Base-by-base conservation (phyloP, 2,113 vertebrate species). In the Scortum barcoo region DNA sequence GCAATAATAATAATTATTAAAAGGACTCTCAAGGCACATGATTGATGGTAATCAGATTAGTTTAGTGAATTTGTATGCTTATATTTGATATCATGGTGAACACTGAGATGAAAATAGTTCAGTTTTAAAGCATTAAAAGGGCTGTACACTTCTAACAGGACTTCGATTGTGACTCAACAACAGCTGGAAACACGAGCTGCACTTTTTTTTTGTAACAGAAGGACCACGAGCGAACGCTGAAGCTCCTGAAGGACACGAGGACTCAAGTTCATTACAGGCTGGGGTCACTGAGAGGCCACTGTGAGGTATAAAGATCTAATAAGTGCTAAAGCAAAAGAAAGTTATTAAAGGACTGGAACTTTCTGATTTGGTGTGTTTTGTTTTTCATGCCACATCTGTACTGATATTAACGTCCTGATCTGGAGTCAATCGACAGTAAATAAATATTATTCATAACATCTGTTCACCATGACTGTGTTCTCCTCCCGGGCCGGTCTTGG, bases 371-470 rank as follows among this genome's bases (percentile, higher is more conserved):
- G 0, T 28, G 42, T n/a, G 8, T 11, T 7, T 26, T 53, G 14
- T 26, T 30, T 57, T 56, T 56, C 2, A 3, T 2, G 75, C 14
- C 76, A 54, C 77, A 79, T 81, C 48, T 87, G 82, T 66, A 72
- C 12, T 28, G 58, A 74, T 76, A 81, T 87, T 76, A 77, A 74
- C 6, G 26, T 50, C 7, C 44, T 74, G 44, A 80, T 73, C 60
- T 53, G 44, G 48, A 79, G 42, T 74, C 57, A 73, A 54, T 71
- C 5, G 33, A 24, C 51, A 69, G 19, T 62, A 78, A 89, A 86
- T 79, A 80, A 88, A 76, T 76, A 85, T 42, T 2, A 66, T 80
- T 75, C 46, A 56, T 24, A 72, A 83, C 80, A 81, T 70, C 83
- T 86, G n/a, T 28, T 63, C 22, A 33, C 28, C 48, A 10, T 54